Percentiles rank a stretch among this genome's conserved stretches.
Evolutionary conservation across 2,888 invertebrate genomes (phyloP).

Genomic region (Craniophora ligustri): DNA sequence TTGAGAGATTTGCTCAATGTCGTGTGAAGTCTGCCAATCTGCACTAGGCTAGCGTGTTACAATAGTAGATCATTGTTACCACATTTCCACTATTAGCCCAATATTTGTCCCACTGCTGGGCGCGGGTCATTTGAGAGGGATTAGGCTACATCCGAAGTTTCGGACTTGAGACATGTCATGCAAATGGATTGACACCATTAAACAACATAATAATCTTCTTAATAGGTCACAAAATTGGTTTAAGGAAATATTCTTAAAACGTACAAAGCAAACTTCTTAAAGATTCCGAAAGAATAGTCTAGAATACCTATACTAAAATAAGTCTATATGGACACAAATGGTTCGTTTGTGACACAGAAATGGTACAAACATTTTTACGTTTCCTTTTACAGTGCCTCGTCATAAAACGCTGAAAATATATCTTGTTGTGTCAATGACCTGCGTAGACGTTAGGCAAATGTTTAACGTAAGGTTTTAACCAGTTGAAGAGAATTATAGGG

Average conservation of each 20-base stretch:
- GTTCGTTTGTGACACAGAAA: constrained; percentile 11
- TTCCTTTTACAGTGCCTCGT: constrained; percentile 36
- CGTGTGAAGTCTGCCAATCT: too few relatives aligned
- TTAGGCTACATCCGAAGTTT: too few relatives aligned
- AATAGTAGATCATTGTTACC: too few relatives aligned
- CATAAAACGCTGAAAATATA: constrained; percentile 39
- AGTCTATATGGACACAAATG: constrained; percentile 16
- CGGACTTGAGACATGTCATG: too few relatives aligned
- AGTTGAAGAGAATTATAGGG: constrained; percentile 10
- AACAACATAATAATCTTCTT: too few relatives aligned
- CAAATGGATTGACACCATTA: too few relatives aligned
- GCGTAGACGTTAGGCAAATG: constrained; percentile 12
- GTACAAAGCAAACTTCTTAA: not conserved
- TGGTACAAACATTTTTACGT: constrained; percentile 26
- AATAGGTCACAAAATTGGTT: constrained; percentile 7
- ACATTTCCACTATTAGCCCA: too few relatives aligned
- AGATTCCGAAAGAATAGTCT: constrained; percentile 3
- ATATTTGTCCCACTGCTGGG: too few relatives aligned
- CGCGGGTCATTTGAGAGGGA: too few relatives aligned
- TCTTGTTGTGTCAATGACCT: constrained; percentile 48
- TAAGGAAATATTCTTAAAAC: constrained; percentile 18
- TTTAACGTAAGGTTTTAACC: constrained; percentile 2
- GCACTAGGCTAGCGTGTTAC: too few relatives aligned
- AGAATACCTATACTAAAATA: too few relatives aligned
- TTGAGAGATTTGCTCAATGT: too few relatives aligned